Percentiles rank a stretch among this genome's conserved stretches.
Evolutionary conservation across 2,797 vertebrate genomes (phyloP).

Genomic region (Takifugu ocellatus): DNA sequence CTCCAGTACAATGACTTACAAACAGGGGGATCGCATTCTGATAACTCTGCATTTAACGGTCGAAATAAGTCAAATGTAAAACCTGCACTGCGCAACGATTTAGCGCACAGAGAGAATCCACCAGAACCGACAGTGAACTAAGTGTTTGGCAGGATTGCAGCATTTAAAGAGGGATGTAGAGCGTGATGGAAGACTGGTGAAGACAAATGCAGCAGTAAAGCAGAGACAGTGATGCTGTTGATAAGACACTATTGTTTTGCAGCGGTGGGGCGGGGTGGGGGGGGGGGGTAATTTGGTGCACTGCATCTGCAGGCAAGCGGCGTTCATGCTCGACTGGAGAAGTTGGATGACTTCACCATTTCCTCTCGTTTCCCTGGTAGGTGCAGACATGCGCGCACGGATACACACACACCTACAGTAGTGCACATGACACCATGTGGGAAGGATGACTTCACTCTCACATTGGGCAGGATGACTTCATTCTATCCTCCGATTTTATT

Average conservation of each 20-base stretch:
- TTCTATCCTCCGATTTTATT: conserved; percentile 1
- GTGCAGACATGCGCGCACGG: background rate
- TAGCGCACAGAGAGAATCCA: too few species aligned
- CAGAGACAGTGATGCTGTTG: conserved; percentile 10
- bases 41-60: too few species aligned
- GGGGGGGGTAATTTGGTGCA: conserved; percentile 31
- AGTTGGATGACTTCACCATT: conserved; percentile 58
- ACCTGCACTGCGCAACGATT: too few species aligned
- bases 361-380: conserved; percentile 27
- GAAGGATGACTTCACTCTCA: conserved; percentile 44
- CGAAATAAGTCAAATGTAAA: too few species aligned
- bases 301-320: conserved; percentile 34
- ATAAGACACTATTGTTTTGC: conserved; percentile 41
- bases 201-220: background rate
- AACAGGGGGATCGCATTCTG: too few species aligned
- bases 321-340: conserved; percentile 55
- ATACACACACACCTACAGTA: background rate
- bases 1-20: background rate
- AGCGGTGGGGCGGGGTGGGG: conserved; percentile 3
- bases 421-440: background rate
- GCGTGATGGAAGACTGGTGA: background rate
- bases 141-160: too few species aligned
- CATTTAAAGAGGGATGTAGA: background rate
- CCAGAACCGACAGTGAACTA: too few species aligned
- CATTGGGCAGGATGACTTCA: conserved; percentile 45